These are phyloP conservation scores for Aphelenchoides fujianensis DNA, from an alignment of 1,140 invertebrate species.

Conservation along the genomic window DNA sequence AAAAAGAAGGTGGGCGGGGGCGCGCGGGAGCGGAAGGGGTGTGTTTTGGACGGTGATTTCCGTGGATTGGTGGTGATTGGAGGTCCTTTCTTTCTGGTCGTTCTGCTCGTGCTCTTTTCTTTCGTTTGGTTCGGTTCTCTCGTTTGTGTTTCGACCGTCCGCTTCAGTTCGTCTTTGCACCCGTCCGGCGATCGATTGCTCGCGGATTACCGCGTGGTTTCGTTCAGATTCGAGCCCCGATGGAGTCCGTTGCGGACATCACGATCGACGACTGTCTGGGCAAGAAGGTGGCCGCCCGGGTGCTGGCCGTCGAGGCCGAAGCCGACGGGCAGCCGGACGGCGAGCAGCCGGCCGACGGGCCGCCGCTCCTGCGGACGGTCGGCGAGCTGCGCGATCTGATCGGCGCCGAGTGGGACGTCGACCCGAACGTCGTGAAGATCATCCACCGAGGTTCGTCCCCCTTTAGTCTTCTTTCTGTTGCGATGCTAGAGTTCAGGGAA, in stretches of 20 bases:
- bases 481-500: conserved; percentile 10
- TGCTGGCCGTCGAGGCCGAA: background rate
- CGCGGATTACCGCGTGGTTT: too few species aligned
- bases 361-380: conserved; percentile 18
- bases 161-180: too few species aligned
- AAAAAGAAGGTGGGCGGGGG: too few species aligned
- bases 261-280: conserved; percentile 13
- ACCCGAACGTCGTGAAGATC: conserved; percentile 7
- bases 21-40: too few species aligned
- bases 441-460: conserved; percentile 7
- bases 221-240: too few species aligned
- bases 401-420: background rate
- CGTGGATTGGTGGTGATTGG: too few species aligned
- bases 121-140: too few species aligned
- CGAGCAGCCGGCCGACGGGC: conserved; percentile 23
- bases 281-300: background rate
- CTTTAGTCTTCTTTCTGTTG: background rate
- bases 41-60: too few species aligned
- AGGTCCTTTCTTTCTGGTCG: too few species aligned
- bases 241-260: background rate
- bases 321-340: conserved; percentile 16
- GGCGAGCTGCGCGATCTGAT: conserved; percentile 16
- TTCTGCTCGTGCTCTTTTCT: too few species aligned
- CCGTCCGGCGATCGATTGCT: too few species aligned
- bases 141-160: too few species aligned